Base-by-base conservation (phyloP, 2,888 invertebrate genomes). In the Plusia festucae region DNA sequence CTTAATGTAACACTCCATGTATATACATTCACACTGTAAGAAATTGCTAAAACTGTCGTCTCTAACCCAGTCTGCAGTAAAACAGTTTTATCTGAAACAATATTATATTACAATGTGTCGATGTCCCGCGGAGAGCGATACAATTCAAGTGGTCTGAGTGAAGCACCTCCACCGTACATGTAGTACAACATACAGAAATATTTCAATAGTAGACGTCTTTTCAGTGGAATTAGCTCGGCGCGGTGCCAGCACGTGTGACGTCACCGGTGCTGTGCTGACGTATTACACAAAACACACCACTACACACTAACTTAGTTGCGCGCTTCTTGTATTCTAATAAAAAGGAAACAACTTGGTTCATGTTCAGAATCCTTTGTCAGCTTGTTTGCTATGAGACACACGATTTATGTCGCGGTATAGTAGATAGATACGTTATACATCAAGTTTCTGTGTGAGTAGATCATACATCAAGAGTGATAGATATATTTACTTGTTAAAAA, bases 201-300 rank as follows among this genome's bases (percentile, higher is more conserved):
- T 61, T 60, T 54, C 51, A 53, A 65, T 65, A 54, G 16, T 65
- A 52, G 24, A 56, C 51, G 34, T 60, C 22, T 61, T 53, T 49
- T 56, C 55, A 73, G 68, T 54, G 49, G n/a, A 73, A 59, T 63
- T 65, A 68, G 58, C 34, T 67, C 32, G 59, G 68, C 68, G 53
- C 15, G 9, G 52, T 49, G 67, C 63, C 76, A 59, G 53, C 55
- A 20, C 44, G 32, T 53, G 55, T 59, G 44, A 59, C 55, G 40
- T 60, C 44, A 32, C 7, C 32, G 18, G 30, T n/a, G 9, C 18
- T 67, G 22, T 8, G 52, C 16, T 11, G 5, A 40, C 7, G 55
- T 46, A 53, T 44, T 46, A 27, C 46, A 49, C 46, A 16, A 46
- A 18, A 15, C 18, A 46, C 44, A 44, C n/a, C 44, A 44, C 44